Evolutionary conservation across 2,888 invertebrate species (phyloP), one percentile per base, ranked within the genome.

Genomic region (Amphimallon solstitiale): DNA sequence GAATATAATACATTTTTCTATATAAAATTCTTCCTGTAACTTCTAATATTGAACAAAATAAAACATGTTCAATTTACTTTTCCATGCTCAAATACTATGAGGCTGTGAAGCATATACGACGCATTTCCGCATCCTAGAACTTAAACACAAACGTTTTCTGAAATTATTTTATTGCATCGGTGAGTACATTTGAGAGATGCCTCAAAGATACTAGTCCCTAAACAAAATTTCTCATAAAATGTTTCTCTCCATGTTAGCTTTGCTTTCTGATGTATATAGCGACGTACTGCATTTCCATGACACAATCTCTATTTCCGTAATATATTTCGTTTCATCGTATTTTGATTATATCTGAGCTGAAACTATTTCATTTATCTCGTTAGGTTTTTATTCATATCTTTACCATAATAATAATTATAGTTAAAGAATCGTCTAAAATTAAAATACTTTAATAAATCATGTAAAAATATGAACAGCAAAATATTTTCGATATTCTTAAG

Each of bases 91-190:
- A 56, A 56, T 43, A 43, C 21, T 15, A 56, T 43, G 29, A 29
- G 12, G 15, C 29, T 43, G 29, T n/a, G n/a, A n/a, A 14, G 15
- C 29, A 56, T 43, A 56, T 43, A 43, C 34, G 7, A 43, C 34
- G 7, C 29, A 14, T 15, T 7, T 5, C 56, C 7, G 43, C 21
- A 12, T 29, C 29, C 17, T n/a, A 37, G 19, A 54, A 21, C n/a
- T 38, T 12, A 7, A 19, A 43, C 43, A 29, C 43, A 56, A 56
- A 56, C 43, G 15, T 43, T 43, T 14, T 14, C 17, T 9, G 23
- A 54, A 38, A 56, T 56, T 23, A 43, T 56, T 56, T 45, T 29
- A 56, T 56, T 56, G 56, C 29, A 29, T 40, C 37, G 9, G 43
- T 9, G n/a, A 23, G 15, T 5, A 14, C 29, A 56, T 56, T 56